These are phyloP conservation scores for Cecropterus lyciades DNA, from an alignment of 1,140 invertebrate species.

Conservation along the genomic window DNA sequence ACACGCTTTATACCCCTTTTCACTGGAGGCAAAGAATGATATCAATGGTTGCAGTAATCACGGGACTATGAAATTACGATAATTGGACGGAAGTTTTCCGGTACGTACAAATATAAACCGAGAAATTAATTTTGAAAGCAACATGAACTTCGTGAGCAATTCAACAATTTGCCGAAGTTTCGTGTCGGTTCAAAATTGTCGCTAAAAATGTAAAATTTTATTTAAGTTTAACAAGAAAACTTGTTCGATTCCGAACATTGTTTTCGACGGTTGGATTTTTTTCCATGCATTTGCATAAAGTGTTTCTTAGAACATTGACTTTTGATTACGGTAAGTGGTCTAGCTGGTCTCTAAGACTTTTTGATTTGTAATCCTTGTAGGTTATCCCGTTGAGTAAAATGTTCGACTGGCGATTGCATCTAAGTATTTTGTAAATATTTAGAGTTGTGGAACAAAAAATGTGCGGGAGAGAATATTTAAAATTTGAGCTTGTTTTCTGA, in stretches of 20 bases:
- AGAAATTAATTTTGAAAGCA: conserved; percentile 20
- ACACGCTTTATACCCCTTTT: no score
- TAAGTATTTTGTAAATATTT: no score
- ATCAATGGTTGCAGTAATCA: background rate
- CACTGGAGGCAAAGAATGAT: no score
- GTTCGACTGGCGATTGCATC: no score
- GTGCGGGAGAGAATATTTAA: no score
- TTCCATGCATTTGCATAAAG: background rate
- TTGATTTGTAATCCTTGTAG: background rate
- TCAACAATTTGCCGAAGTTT: conserved; percentile 15
- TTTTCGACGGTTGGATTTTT: conserved; percentile 3
- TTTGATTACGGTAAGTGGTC: background rate
- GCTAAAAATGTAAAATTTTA: conserved; percentile 17
- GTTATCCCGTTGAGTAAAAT: background rate
- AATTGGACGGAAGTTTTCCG: background rate
- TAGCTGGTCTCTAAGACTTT: no score
- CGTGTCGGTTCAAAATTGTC: conserved; percentile 12
- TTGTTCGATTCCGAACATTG: background rate
- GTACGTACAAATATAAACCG: conserved; percentile 4
- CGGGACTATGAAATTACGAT: background rate
- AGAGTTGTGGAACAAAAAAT: no score
- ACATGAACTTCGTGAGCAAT: conserved; percentile 8
- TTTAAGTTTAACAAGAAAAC: conserved; percentile 20
- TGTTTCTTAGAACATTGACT: background rate
- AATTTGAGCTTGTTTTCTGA: no score